Base-by-base conservation (phyloP, 1,140 invertebrate genomes). In the Heliconius himera region DNA sequence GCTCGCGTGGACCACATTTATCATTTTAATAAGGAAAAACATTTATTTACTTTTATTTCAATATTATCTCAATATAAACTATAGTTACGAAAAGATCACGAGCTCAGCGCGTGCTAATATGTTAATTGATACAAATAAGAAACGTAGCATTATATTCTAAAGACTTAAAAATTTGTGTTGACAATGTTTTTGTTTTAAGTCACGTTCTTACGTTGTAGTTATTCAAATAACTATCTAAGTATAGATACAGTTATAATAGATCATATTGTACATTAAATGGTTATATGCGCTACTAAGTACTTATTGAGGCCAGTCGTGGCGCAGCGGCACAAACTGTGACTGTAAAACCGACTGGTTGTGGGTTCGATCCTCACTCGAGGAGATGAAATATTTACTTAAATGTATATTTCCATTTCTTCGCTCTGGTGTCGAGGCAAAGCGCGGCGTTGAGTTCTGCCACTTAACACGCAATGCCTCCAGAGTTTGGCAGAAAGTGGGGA, bases 131-230 rank as follows among this genome's bases (percentile, higher is more conserved):
- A 66, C 22, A 66, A 66, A 66, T 66, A 66, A 29, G 9, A 16
- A 26, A 26, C 60, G 60, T 66, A 29, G 26, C 13, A 29, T 66
- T 29, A 18, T 11, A 66, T 26, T 66, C 26, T 66, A 66, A 66
- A 66, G 13, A 29, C 26, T 66, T 66, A 29, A 66, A 66, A 56
- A 22, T 56, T 54, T 36, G 33, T 56, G 4, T 22, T 22, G 6
- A 56, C 54, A 56, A 66, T 29, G 60, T 66, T 66, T 66, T 41
- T 72, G 29, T 72, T 72, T 36, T 72, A 72, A 38, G 74, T 76
- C 74, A 76, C 74, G 74, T 70, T 76, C 8, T 76, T 46, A 76
- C 33, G 13, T 66, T 66, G 11, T 66, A 22, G 60, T 49, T 46
- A 70, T 70, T 49, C 8, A 46, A 76, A 70, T 49, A 70, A 29